Conservation (phyloP, 2,113 vertebrate genomes). For the Tetrao urogallus region DNA sequence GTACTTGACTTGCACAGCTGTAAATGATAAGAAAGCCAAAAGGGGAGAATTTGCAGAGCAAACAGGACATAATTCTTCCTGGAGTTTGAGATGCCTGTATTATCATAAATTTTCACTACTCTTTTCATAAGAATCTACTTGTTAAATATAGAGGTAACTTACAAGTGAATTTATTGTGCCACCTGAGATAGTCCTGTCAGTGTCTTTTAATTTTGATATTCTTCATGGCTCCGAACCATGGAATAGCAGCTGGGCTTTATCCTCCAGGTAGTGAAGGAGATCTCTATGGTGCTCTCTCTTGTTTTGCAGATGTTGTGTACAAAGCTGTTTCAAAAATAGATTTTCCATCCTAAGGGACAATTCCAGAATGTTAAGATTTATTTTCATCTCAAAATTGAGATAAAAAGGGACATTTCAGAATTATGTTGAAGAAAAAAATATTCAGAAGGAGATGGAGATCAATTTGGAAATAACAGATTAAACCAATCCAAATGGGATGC, state of each 20-base stretch:
- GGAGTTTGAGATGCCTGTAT: accelerated
- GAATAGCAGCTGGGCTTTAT: conserved; percentile 8
- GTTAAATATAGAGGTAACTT: not conserved
- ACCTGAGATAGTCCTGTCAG: not conserved
- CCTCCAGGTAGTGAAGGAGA: not conserved
- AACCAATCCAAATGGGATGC: not conserved
- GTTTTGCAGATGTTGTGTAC: not conserved
- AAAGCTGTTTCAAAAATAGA: not conserved
- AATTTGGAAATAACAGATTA: not conserved
- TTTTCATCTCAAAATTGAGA: not conserved
- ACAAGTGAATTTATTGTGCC: not conserved
- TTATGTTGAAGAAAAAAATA: not conserved
- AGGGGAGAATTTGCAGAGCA: not conserved
- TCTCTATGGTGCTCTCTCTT: not conserved
- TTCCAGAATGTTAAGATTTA: not conserved
- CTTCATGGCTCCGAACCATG: not conserved
- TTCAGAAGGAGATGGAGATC: not conserved
- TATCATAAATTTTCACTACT: not conserved
- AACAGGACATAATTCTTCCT: not conserved
- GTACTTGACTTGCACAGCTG: not conserved
- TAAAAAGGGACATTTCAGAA: not conserved
- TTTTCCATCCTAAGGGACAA: not conserved
- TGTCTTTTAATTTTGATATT: conserved; percentile 14
- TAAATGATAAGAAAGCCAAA: not conserved
- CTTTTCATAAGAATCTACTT: not conserved